phyloP scores from a whole-genome alignment of 2,888 invertebrate genomes.

The Megalurothrips usitatus region DNA sequence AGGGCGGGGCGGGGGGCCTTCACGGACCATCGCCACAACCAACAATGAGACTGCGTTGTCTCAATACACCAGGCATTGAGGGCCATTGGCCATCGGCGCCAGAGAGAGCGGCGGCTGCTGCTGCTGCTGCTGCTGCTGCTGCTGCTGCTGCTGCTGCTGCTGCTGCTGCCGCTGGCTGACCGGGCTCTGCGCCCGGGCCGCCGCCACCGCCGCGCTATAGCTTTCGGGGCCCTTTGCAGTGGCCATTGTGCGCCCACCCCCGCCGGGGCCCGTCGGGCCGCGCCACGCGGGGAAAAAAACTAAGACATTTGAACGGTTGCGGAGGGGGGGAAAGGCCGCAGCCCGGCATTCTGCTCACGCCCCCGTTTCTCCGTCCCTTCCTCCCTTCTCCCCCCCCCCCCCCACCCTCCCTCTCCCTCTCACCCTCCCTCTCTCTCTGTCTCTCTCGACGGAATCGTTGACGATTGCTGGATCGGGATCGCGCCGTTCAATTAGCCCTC shows the following conservation, averaged over 20 bases:
- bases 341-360: background rate
- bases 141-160: background rate
- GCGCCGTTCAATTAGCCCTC: no score
- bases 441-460: background rate
- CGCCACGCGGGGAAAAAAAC: slow-evolving; percentile 20
- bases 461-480: no score
- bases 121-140: background rate
- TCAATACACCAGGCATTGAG: slow-evolving; percentile 27
- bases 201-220: no score
- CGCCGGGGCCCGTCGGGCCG: slow-evolving; percentile 25
- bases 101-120: background rate
- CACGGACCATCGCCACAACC: slow-evolving; percentile 19
- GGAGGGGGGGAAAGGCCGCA: slow-evolving; percentile 22
- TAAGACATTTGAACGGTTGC: slow-evolving; percentile 30
- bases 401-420: background rate
- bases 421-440: background rate
- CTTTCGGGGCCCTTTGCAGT: background rate
- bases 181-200: no score
- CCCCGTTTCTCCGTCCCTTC: slow-evolving; percentile 39
- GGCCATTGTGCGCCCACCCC: background rate
- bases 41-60: slow-evolving; percentile 2
- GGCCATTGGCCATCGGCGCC: slow-evolving; percentile 8
- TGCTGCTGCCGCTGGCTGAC: background rate
- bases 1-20: background rate
- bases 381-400: slow-evolving; percentile 39